Base-by-base conservation (phyloP, 2,888 invertebrate genomes). In the Hoplodrina blanda region DNA sequence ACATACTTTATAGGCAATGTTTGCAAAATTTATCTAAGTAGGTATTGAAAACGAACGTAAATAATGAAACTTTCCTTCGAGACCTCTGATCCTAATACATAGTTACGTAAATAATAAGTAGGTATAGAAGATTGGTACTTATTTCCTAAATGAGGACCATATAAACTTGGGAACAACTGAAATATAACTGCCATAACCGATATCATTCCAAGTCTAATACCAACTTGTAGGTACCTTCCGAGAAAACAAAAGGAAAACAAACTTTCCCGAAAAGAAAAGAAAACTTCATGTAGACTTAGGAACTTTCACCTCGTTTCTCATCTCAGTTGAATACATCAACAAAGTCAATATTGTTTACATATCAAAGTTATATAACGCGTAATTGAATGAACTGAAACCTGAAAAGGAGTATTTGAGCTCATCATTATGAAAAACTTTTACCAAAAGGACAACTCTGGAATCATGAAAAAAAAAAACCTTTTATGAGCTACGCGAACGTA, bases 211-310 rank as follows among this genome's bases (percentile, higher is more conserved):
- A 62, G 67, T 44, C 25, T 71, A 78, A 70, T 64, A 76, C 69
- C 68, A 54, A 56, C 41, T 57, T 69, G 64, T 33, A 30, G 25
- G 44, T 61, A 55, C 67, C 59, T 81, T 65, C 37, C 68, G 41
- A 69, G 66, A 73, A 81, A 78, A 82, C 76, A 70, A 74, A 63
- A 73, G 70, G 60, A 69, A 74, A 67, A 75, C 74, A 74, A 84
- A 85, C 69, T 84, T 81, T 65, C 57, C 59, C 68, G 54, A 73
- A 82, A 82, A 77, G 81, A 81, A 80, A 82, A 82, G 63, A 64
- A 72, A 82, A 78, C 78, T 82, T 78, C 66, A 68, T 72, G 69
- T 72, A 72, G 62, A 77, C 75, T 76, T 80, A 70, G 76, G n/a
- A 80, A 83, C 75, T 87, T 85, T 80, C 54, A 64, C 62, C 72